phyloP scores from a whole-genome alignment of 2,888 invertebrate species.

The Philonicus albiceps region DNA sequence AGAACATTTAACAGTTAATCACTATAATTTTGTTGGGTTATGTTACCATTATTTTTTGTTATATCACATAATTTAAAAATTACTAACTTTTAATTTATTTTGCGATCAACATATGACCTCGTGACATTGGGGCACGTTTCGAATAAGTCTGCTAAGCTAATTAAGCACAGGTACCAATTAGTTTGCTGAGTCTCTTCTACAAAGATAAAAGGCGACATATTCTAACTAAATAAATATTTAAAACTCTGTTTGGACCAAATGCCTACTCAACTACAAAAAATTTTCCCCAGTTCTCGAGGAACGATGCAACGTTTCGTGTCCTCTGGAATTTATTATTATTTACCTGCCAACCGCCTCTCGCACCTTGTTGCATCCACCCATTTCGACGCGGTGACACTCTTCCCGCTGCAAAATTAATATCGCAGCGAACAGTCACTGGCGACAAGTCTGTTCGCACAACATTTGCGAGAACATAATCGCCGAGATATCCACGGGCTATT shows the following conservation, averaged over 20 bases:
- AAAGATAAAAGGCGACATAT: not conserved
- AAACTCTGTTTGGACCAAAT: not conserved
- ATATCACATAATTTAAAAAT: not conserved
- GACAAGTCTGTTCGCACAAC: conserved; percentile 13
- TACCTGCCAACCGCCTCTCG: not conserved
- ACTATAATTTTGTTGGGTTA: too few relatives aligned
- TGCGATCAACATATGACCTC: not conserved
- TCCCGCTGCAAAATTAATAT: conserved; percentile 3
- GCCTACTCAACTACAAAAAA: not conserved
- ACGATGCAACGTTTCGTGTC: not conserved
- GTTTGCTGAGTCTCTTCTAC: not conserved
- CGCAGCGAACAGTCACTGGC: not conserved
- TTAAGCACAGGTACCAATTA: not conserved
- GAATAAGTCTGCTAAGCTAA: not conserved
- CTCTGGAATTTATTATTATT: not conserved
- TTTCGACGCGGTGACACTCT: not conserved
- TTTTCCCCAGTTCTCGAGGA: not conserved
- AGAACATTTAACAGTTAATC: too few relatives aligned
- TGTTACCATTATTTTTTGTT: too few relatives aligned
- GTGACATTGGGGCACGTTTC: not conserved
- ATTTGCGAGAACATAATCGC: conserved; percentile 23
- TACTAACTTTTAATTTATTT: not conserved
- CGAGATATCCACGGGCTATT: conserved; percentile 30
- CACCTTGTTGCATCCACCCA: not conserved
- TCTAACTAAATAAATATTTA: not conserved